phyloP scores from a whole-genome alignment of 2,888 invertebrate species.

The Cancer borealis region DNA sequence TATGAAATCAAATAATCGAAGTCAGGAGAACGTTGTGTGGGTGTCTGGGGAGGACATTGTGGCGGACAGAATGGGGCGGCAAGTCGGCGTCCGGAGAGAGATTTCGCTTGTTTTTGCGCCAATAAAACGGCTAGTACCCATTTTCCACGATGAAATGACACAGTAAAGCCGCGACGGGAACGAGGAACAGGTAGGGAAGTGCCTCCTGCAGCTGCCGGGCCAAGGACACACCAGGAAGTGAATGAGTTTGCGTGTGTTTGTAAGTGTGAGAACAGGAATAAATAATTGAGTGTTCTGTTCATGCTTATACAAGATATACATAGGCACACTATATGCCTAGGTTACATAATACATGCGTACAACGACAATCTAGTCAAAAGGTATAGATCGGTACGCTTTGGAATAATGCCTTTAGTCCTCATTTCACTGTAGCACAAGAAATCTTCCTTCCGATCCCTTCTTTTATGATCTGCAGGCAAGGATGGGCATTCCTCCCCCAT shows the following conservation, averaged over 20 bases:
- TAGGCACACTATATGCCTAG: no score
- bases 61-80: conserved; percentile 15
- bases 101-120: background rate
- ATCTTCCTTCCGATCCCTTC: no score
- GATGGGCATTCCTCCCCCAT: no score
- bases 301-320: no score
- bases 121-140: background rate
- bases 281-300: background rate
- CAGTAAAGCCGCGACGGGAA: background rate
- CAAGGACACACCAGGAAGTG: background rate
- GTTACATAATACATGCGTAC: no score
- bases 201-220: background rate
- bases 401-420: no score
- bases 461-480: no score
- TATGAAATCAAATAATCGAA: conserved; percentile 32
- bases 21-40: conserved; percentile 9
- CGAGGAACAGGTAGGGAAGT: background rate
- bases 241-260: background rate
- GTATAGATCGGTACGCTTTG: no score
- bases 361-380: no score
- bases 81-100: conserved; percentile 15
- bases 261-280: background rate
- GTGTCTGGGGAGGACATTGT: conserved; percentile 21
- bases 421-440: no score
- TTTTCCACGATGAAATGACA: conserved; percentile 8